Conservation (phyloP, 2,888 invertebrate species). For the Sabatieria punctata region DNA sequence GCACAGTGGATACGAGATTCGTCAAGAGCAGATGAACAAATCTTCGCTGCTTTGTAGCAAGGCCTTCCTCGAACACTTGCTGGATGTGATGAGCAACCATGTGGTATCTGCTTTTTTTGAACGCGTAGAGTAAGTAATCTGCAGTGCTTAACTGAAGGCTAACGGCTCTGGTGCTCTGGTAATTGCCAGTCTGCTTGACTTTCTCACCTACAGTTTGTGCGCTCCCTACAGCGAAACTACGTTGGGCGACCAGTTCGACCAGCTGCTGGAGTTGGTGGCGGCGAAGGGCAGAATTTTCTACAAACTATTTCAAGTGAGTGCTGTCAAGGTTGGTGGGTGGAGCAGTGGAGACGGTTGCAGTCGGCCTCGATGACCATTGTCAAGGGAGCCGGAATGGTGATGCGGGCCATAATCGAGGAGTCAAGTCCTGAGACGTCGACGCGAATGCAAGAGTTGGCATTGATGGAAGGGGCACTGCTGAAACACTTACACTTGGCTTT, state of each 20-base stretch:
- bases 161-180: constrained; percentile 86
- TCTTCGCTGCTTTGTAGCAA: constrained; percentile 76
- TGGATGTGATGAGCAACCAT: constrained; percentile 85
- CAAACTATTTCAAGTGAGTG: constrained; percentile 63
- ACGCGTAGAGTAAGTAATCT: neutral
- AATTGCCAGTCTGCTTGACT: constrained; percentile 91
- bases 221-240: constrained; percentile 98
- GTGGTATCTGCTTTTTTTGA: constrained; percentile 56
- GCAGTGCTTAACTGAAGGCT: constrained; percentile 41
- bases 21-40: constrained; percentile 96
- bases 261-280: constrained; percentile 78
- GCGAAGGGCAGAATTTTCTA: constrained; percentile 73
- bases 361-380: constrained; percentile 83
- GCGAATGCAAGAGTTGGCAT: constrained; percentile 81
- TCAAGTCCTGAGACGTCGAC: constrained; percentile 75
- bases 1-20: constrained; percentile 78
- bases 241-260: constrained; percentile 85
- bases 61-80: constrained; percentile 71
- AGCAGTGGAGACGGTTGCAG: constrained; percentile 6
- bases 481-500: constrained; percentile 75
- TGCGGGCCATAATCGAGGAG: constrained; percentile 94
- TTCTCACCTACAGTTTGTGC: constrained; percentile 89
- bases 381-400: constrained; percentile 83
- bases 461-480: constrained; percentile 88
- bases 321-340: neutral